Conservation (phyloP, 2,797 vertebrate species). For the Alcedo atthis region DNA sequence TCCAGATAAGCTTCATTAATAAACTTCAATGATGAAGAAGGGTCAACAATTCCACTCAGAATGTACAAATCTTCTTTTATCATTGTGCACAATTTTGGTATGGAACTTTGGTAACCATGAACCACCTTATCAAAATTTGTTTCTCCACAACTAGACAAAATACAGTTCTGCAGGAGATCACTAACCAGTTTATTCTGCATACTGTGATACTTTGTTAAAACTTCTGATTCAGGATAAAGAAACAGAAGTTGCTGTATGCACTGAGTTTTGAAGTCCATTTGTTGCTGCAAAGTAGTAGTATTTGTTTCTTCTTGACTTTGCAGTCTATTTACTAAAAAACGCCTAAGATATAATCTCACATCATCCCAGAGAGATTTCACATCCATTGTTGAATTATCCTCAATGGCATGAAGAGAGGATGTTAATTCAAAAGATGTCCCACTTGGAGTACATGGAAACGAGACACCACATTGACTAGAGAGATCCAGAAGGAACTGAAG, state of each 20-base stretch:
- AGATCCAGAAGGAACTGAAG: constrained; percentile 89
- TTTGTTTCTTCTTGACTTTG: constrained; percentile 66
- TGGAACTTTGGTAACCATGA: constrained; percentile 74
- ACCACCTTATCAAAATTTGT: constrained; percentile 85
- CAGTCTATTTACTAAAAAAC: constrained; percentile 86
- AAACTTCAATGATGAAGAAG: constrained; percentile 82
- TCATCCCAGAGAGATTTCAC: constrained; percentile 89
- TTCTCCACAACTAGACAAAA: constrained; percentile 79
- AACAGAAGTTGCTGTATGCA: constrained; percentile 88
- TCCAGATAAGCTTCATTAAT: constrained; percentile 88
- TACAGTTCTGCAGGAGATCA: constrained; percentile 76
- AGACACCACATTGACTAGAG: constrained; percentile 85
- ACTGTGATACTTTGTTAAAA: constrained; percentile 86
- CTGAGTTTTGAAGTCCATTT: constrained; percentile 77
- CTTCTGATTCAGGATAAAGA: constrained; percentile 89
- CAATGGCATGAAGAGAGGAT: constrained; percentile 84
- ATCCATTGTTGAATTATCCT: constrained; percentile 83
- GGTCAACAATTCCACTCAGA: constrained; percentile 81
- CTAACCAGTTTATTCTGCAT: constrained; percentile 82
- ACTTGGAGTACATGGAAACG: constrained; percentile 80
- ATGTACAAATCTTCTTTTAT: constrained; percentile 87
- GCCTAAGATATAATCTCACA: constrained; percentile 85
- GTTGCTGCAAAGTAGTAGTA: constrained; percentile 58
- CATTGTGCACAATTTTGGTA: constrained; percentile 81
- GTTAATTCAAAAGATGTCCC: constrained; percentile 70